A percentile compares a stretch with the other conserved stretches of the same genome.
These are phyloP conservation scores for Melipona beecheii DNA, from an alignment of 2,888 invertebrate genomes.

Conservation along the genomic window DNA sequence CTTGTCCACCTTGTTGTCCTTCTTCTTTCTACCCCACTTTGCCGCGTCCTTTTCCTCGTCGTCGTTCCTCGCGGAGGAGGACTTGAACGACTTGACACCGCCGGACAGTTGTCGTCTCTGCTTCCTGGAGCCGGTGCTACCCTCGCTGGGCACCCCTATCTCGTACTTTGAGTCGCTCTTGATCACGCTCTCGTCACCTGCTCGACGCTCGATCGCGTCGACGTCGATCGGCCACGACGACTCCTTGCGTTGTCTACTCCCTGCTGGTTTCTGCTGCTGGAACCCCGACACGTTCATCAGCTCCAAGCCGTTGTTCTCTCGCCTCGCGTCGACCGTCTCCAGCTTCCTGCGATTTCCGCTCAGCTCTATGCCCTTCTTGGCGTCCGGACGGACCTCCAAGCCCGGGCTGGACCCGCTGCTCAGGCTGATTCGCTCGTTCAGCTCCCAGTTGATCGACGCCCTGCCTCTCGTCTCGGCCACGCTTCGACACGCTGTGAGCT, in stretches of 20 bases:
- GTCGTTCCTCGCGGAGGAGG: constrained; percentile 22
- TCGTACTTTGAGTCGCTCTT: constrained; percentile 77
- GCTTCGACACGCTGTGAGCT: constrained; percentile 54
- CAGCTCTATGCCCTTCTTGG: constrained; percentile 74
- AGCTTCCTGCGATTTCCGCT: constrained; percentile 64
- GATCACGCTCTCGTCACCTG: constrained; percentile 70
- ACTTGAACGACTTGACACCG: constrained; percentile 28
- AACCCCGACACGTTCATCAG: constrained; percentile 78
- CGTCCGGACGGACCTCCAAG: constrained; percentile 74
- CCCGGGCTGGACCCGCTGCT: constrained; percentile 80
- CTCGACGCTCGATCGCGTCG: constrained; percentile 51
- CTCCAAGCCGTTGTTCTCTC: constrained; percentile 53
- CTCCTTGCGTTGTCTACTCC: constrained; percentile 51
- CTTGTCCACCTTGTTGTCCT: constrained; percentile 68
- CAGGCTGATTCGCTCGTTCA: constrained; percentile 82
- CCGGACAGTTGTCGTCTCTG: constrained; percentile 53
- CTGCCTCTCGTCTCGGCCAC: constrained; percentile 37
- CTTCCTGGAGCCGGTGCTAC: constrained; percentile 51
- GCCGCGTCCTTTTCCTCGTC: constrained; percentile 36
- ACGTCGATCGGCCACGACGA: constrained; percentile 57
- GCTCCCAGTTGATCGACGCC: constrained; percentile 79
- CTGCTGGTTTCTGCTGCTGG: constrained; percentile 45
- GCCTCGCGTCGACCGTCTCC: constrained; percentile 34
- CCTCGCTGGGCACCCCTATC: constrained; percentile 70
- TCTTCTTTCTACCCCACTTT: constrained; percentile 74